Percentiles rank a stretch among this genome's conserved stretches.
Evolutionary conservation across 1,140 invertebrate species (phyloP).

Genomic region (Anthonomus grandis): DNA sequence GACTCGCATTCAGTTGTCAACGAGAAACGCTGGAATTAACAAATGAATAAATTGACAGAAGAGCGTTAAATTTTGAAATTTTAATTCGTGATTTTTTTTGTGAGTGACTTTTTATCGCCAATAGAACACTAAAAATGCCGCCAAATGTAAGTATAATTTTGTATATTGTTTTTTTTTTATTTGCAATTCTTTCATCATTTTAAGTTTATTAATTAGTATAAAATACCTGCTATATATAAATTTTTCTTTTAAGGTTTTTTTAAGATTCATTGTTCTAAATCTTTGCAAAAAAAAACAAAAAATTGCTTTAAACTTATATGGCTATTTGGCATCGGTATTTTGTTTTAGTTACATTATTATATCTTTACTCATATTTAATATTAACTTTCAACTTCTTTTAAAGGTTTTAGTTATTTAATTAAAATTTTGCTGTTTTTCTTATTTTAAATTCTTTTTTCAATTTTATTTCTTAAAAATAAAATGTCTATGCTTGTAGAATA

Average conservation of each 20-base stretch:
- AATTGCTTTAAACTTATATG: too few species aligned
- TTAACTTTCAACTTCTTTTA: too few species aligned
- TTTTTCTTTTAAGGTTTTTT: not conserved
- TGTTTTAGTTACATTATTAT: too few species aligned
- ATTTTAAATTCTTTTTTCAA: too few species aligned
- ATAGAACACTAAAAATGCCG: conserved; percentile 24
- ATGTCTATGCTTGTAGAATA: too few species aligned
- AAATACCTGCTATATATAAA: not conserved
- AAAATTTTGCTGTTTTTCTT: too few species aligned
- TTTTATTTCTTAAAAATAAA: too few species aligned
- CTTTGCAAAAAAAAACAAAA: not conserved
- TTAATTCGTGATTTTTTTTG: not conserved
- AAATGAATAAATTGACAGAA: not conserved
- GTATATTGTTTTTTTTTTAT: conserved; percentile 10
- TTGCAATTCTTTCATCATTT: not conserved
- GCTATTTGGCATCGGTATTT: too few species aligned
- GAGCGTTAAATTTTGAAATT: not conserved
- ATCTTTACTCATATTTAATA: too few species aligned
- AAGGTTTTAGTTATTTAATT: too few species aligned
- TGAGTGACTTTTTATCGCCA: not conserved
- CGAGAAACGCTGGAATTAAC: not conserved
- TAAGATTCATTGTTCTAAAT: not conserved
- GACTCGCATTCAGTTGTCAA: not conserved
- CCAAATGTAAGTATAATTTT: conserved; percentile 29
- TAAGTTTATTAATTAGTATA: not conserved